Percentiles rank a stretch among this genome's conserved stretches.
phyloP scores from a whole-genome alignment of 1,140 invertebrate species.

The Sitobion miscanthi region DNA sequence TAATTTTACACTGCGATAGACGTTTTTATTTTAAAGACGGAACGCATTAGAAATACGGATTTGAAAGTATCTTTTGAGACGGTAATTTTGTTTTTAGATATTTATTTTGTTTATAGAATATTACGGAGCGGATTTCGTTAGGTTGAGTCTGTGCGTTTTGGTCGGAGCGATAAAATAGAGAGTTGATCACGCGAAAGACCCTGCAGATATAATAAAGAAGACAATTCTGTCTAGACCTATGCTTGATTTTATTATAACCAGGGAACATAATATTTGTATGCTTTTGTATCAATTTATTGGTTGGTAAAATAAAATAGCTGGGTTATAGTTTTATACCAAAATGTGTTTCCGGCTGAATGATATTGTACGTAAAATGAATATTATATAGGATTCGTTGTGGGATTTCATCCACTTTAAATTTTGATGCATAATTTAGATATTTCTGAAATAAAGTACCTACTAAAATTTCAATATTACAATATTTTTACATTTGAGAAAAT shows the following conservation, averaged over 20 bases:
- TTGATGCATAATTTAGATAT: neutral
- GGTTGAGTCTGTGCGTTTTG: neutral
- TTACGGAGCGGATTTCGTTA: neutral
- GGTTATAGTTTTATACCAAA: neutral
- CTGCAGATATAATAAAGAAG: slow-evolving; percentile 6
- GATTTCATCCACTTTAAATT: neutral
- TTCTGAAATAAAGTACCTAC: neutral
- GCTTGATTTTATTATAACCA: neutral
- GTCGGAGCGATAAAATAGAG: neutral
- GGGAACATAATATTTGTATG: neutral
- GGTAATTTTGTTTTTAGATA: neutral
- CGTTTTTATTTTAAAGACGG: neutral
- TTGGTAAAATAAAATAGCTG: neutral
- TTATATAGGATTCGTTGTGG: neutral
- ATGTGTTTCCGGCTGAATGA: too few relatives aligned
- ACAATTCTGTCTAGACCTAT: slow-evolving; percentile 12
- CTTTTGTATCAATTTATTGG: neutral
- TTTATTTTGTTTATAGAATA: neutral
- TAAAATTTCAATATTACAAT: neutral
- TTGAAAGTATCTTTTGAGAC: neutral
- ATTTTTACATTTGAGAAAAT: neutral
- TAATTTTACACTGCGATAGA: neutral
- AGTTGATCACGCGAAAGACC: slow-evolving; percentile 23
- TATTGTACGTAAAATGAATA: neutral
- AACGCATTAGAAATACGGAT: neutral